Percentiles rank a stretch among this genome's conserved stretches.
These are phyloP conservation scores for Andrena camellia DNA, from an alignment of 2,888 invertebrate species.

Conservation along the genomic window DNA sequence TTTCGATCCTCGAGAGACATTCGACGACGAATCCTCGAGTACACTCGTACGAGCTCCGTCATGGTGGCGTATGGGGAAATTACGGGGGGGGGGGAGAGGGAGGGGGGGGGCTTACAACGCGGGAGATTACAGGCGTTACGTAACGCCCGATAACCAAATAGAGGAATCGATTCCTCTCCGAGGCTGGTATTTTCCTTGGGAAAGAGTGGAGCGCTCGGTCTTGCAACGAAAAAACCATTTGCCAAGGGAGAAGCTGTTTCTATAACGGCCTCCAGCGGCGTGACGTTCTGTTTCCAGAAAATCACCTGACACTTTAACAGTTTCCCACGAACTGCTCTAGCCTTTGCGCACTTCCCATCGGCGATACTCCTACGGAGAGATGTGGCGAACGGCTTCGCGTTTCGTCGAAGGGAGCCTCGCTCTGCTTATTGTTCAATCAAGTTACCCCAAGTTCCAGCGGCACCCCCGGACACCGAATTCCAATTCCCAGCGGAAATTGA, in stretches of 20 bases:
- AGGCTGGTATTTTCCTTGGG: not conserved
- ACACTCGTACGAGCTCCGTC: not conserved
- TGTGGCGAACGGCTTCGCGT: too few species aligned
- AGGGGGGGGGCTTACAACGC: slow-evolving; percentile 35
- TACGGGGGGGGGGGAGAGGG: slow-evolving; percentile 2
- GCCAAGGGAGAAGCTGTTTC: not conserved
- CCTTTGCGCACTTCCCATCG: too few species aligned
- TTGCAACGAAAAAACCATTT: slow-evolving; percentile 12
- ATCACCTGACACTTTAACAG: not conserved
- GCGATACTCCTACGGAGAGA: too few species aligned
- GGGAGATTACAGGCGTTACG: slow-evolving; percentile 36
- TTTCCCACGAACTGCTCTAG: not conserved
- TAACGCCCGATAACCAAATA: slow-evolving; percentile 47
- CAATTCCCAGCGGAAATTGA: slow-evolving; percentile 3
- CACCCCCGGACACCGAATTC: not conserved
- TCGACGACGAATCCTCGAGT: not conserved
- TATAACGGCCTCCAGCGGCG: not conserved
- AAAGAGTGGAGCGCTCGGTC: not conserved
- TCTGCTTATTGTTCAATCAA: not conserved
- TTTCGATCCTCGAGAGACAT: slow-evolving; percentile 15
- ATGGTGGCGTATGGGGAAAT: slow-evolving; percentile 38
- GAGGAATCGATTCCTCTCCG: slow-evolving; percentile 34
- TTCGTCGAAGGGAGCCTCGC: too few species aligned
- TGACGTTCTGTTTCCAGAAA: not conserved
- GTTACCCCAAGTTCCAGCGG: not conserved